Percentiles rank a stretch among this genome's conserved stretches.
Conservation (phyloP, 2,113 vertebrate genomes). For the Pan paniscus region DNA sequence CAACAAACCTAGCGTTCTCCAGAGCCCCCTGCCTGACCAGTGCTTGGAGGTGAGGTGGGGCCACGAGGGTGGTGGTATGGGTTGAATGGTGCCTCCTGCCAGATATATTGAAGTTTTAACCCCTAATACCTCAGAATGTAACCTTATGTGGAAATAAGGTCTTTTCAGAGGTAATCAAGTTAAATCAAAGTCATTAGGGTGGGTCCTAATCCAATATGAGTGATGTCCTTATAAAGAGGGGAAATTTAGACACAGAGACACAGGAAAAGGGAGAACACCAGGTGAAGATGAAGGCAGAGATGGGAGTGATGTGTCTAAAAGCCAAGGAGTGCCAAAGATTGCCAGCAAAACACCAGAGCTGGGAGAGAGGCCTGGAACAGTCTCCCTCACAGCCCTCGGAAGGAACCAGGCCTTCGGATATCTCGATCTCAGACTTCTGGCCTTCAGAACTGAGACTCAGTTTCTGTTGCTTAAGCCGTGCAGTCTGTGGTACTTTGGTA, state of each 20-base stretch:
- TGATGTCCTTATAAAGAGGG: background rate
- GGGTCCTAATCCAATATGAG: background rate
- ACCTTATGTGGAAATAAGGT: background rate
- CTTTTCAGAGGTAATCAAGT: slow-evolving; percentile 20
- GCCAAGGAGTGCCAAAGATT: background rate
- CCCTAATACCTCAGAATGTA: background rate
- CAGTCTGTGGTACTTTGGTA: background rate
- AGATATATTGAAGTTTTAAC: background rate
- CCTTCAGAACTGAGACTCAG: background rate
- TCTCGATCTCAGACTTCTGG: background rate
- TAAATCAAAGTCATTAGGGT: background rate
- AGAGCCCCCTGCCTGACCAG: background rate
- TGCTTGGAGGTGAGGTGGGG: background rate
- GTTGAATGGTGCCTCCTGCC: background rate
- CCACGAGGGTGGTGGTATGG: background rate
- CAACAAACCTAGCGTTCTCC: background rate
- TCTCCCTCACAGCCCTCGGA: background rate
- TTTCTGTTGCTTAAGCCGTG: background rate
- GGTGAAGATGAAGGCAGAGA: background rate
- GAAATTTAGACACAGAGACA: background rate
- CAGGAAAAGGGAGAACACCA: background rate
- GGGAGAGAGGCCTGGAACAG: background rate
- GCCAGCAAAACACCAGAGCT: background rate
- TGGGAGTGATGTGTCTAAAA: background rate
- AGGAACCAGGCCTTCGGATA: background rate